Conservation (phyloP, 2,888 invertebrate genomes). For the Disparrhopalites patrizii region DNA sequence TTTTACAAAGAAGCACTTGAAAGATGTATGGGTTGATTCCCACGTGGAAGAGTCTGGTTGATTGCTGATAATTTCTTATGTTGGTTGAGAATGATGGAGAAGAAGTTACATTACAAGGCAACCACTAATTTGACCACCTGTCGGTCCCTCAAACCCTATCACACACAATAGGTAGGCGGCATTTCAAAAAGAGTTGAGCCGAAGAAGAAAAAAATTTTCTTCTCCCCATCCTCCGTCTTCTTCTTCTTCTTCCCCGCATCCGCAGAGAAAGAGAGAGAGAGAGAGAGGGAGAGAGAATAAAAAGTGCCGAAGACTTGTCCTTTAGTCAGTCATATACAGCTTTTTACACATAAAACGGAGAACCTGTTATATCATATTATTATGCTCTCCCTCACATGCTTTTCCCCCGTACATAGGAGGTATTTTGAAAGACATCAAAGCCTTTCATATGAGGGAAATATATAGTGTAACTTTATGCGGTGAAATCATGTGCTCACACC, state of each 20-base stretch:
- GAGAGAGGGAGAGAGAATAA: background rate
- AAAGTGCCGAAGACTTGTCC: constrained; percentile 3
- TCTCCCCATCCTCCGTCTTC: background rate
- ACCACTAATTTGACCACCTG: constrained; percentile 49
- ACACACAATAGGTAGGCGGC: constrained; percentile 42
- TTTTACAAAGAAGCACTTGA: constrained; percentile 27
- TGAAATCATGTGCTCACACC: too few species aligned
- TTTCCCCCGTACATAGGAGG: too few species aligned
- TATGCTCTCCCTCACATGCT: too few species aligned
- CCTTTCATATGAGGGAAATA: too few species aligned
- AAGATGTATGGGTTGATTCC: constrained; percentile 33
- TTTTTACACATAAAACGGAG: background rate
- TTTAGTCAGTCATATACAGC: background rate
- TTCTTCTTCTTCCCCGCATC: constrained; percentile 1
- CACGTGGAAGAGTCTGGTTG: constrained; percentile 36
- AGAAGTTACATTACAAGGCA: constrained; percentile 43
- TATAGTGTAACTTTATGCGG: too few species aligned
- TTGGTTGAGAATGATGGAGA: constrained; percentile 7
- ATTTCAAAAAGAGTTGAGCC: constrained; percentile 27
- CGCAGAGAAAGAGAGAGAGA: background rate
- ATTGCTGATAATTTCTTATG: constrained; percentile 33
- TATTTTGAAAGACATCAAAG: too few species aligned
- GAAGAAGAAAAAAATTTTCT: constrained; percentile 2
- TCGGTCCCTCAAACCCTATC: constrained; percentile 47
- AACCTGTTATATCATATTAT: constrained; percentile 2